phyloP scores from a whole-genome alignment of 2,797 vertebrate genomes.

The Paramormyrops hopkinsi region DNA sequence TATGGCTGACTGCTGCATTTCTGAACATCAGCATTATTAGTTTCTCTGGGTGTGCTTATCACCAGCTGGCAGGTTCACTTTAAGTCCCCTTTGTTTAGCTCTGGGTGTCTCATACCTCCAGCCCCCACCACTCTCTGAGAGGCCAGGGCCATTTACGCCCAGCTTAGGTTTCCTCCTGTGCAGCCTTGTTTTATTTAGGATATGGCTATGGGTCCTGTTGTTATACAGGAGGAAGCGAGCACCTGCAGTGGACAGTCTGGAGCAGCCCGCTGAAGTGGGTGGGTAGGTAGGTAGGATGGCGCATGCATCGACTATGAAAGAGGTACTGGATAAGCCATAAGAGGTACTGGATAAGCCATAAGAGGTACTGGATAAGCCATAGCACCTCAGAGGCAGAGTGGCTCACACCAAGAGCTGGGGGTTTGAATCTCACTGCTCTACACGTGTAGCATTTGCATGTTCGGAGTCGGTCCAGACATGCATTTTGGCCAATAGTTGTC shows the following conservation, averaged over 20 bases:
- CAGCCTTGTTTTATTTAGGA: constrained; percentile 63
- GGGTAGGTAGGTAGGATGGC: not conserved
- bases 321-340: not conserved
- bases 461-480: not conserved
- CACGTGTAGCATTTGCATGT: not conserved
- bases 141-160: constrained; percentile 47
- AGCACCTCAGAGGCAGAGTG: not conserved
- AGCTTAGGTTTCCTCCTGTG: constrained; percentile 54
- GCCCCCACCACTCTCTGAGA: constrained; percentile 30
- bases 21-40: not conserved
- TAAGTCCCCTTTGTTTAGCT: not conserved
- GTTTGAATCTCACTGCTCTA: not conserved
- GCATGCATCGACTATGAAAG: not conserved
- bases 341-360: not conserved
- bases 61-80: not conserved
- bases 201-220: constrained; percentile 52
- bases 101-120: not conserved
- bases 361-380: not conserved
- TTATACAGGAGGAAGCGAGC: constrained; percentile 50
- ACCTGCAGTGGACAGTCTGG: constrained; percentile 56
- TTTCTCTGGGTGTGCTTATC: not conserved
- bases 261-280: constrained; percentile 27
- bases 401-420: not conserved
- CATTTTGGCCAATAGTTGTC: not conserved
- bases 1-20: not conserved